Conservation (phyloP, 2,113 vertebrate genomes). For the Dendropsophus ebraccatus region DNA sequence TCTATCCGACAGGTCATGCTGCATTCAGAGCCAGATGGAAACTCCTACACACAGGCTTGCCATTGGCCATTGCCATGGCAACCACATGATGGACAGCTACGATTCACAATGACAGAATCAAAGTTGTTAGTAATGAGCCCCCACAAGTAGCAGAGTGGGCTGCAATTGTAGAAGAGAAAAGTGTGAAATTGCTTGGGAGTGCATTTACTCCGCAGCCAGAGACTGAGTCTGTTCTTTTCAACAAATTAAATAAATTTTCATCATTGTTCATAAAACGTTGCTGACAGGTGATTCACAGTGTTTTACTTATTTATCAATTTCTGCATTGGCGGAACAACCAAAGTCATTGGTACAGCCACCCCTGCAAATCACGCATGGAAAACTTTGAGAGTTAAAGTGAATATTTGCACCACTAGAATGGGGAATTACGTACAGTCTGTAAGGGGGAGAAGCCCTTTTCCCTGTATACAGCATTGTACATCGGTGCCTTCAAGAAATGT, state of each 20-base stretch:
- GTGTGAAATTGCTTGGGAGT: conserved; percentile 33
- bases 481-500: no score
- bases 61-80: conserved; percentile 52
- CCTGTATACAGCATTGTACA: no score
- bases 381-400: neutral
- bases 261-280: conserved; percentile 11
- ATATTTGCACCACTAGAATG: neutral
- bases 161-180: conserved; percentile 40
- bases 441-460: no score
- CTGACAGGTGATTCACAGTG: neutral
- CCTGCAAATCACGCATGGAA: neutral
- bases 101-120: conserved; percentile 49
- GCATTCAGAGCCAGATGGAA: conserved; percentile 51
- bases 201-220: neutral
- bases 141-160: conserved; percentile 57
- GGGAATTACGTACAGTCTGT: no score
- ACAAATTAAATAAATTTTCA: conserved; percentile 28
- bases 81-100: conserved; percentile 50
- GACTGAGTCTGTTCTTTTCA: neutral
- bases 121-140: conserved; percentile 54
- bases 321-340: neutral
- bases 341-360: neutral
- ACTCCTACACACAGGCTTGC: conserved; percentile 52
- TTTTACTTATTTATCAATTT: neutral
- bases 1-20: conserved; percentile 52